Evolutionary conservation across 2,113 vertebrate species (phyloP), one percentile per base, ranked within the genome.

Genomic region (Gnathonemus echidnorhynchus): DNA sequence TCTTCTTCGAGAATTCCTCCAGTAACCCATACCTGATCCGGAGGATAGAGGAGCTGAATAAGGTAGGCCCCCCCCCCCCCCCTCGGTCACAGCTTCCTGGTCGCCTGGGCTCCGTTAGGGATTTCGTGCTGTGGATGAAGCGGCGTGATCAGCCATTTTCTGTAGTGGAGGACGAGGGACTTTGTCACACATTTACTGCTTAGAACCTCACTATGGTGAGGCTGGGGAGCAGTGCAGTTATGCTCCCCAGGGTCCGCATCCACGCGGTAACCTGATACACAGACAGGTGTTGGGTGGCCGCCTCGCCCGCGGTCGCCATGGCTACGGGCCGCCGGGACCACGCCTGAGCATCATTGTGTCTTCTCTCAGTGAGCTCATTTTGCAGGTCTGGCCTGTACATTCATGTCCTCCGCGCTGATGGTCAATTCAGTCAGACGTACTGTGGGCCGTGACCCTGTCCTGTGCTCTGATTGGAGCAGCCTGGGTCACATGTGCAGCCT

Each of bases 1-100:
- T 99, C 90, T 99, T 98, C 95, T 99, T 99, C 96, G 98, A 99
- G 95, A 99, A 99, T 94, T 99, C 98, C 89, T 99, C 98, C 92
- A 99, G 98, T 96, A 99, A 99, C 94, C 98, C 98, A 0, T 99
- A 99, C 95, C 96, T 99, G 90, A 99, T 99, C 95, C 96, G 98
- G 92, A 96, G 98, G 93, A 99, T 99, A 97, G 98, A 99, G 95
- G 98, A 99, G 93, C 98, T 99, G 91, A 99, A 99, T 94, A 99
- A 99, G 98, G 98, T 99, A 98, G 35, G 83, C 0, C 49, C 49
- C 2, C 49, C 11, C 49, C 48, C 48, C 7, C 48, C 48, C 87
- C 90, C 3, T 84, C 58, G n/a, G 58, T 66, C 24, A 62, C 58
- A 1, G n/a, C 58, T 66, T 66, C 24, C n/a, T 10, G 58, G 58